Conservation (phyloP, 2,113 vertebrate species). For the Hemiscyllium ocellatum region DNA sequence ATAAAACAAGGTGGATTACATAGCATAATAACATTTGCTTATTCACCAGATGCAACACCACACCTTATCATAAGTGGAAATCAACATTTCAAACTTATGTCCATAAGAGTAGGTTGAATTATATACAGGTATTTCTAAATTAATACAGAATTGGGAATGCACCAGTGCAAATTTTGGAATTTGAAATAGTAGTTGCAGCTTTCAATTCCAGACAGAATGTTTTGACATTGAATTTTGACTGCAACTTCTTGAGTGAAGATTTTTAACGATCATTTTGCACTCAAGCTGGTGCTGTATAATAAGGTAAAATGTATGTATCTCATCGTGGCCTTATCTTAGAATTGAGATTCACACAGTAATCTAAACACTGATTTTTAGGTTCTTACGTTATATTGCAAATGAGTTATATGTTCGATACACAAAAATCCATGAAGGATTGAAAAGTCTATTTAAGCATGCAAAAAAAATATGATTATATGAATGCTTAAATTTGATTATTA, state of each 20-base stretch:
- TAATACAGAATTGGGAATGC: neutral
- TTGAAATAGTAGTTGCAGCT: neutral
- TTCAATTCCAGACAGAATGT: neutral
- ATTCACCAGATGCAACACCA: neutral
- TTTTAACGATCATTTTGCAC: neutral
- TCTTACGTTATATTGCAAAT: neutral
- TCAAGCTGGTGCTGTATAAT: neutral
- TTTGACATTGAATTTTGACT: neutral
- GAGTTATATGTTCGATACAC: neutral
- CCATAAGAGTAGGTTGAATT: neutral
- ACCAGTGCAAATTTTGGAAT: neutral
- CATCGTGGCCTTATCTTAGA: neutral
- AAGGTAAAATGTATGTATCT: neutral
- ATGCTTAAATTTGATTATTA: neutral
- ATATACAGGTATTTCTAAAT: neutral
- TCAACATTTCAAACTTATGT: neutral
- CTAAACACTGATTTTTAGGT: neutral
- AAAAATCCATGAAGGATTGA: neutral
- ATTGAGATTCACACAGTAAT: neutral
- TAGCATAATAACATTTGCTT: neutral
- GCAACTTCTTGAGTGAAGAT: neutral
- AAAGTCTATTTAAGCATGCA: neutral
- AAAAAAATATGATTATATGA: neutral
- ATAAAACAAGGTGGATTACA: neutral
- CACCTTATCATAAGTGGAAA: neutral